phyloP scores from a whole-genome alignment of 2,797 vertebrate species.

The Sebastes minor region DNA sequence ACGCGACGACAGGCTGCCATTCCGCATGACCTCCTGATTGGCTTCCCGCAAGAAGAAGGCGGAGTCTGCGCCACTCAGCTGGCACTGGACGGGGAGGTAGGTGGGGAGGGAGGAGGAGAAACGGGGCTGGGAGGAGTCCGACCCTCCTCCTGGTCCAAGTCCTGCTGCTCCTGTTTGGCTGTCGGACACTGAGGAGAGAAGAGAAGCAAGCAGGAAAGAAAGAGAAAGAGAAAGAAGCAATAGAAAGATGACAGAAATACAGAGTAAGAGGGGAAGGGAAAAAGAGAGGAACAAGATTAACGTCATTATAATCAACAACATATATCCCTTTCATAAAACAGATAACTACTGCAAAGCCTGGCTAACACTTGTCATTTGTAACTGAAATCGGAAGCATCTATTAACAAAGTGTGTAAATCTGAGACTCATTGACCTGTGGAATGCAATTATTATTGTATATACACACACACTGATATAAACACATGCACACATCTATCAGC shows the following conservation, averaged over 20 bases:
- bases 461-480: constrained; percentile 14
- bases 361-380: neutral
- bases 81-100: constrained; percentile 88
- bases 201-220: constrained; percentile 4
- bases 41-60: constrained; percentile 93
- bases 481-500: constrained; percentile 29
- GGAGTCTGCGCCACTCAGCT: constrained; percentile 83
- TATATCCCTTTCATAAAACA: neutral
- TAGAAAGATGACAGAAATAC: neutral
- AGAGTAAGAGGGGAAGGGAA: neutral
- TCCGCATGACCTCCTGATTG: constrained; percentile 93
- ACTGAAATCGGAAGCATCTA: constrained; percentile 9
- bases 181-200: constrained; percentile 77
- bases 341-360: neutral
- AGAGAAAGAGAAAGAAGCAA: neutral
- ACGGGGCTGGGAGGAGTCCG: constrained; percentile 70
- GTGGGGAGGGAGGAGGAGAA: constrained; percentile 90
- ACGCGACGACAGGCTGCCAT: constrained; percentile 90
- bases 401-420: constrained; percentile 10
- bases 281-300: neutral
- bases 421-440: constrained; percentile 37
- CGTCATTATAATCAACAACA: neutral
- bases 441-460: constrained; percentile 25
- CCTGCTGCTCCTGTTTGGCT: constrained; percentile 64
- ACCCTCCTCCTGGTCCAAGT: constrained; percentile 57